Evolutionary conservation across 2,888 invertebrate species (phyloP).

Genomic region (Alentia gelatinosa): DNA sequence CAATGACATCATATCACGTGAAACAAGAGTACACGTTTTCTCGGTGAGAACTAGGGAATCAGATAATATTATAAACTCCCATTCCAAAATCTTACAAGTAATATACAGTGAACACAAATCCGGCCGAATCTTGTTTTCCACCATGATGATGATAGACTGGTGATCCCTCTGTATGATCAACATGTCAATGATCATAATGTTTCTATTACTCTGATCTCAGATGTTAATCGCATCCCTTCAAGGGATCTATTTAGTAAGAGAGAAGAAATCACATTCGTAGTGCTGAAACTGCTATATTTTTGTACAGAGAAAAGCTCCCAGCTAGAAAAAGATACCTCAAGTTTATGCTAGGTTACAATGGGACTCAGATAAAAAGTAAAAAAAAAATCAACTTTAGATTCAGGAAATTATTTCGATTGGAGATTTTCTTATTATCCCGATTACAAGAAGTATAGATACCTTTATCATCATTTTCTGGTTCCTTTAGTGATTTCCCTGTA

Average conservation of each 20-base stretch:
- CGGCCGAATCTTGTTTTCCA: conserved; percentile 16
- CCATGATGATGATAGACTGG: neutral
- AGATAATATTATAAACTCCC: neutral
- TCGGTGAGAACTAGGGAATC: neutral
- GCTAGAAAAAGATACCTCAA: conserved; percentile 46
- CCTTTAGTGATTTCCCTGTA: no score
- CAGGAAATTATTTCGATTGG: neutral
- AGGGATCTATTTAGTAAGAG: neutral
- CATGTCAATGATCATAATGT: neutral
- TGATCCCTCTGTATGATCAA: neutral
- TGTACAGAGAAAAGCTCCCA: conserved; percentile 4
- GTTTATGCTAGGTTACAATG: conserved; percentile 11
- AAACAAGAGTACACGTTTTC: neutral
- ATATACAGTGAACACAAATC: neutral
- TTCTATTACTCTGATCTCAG: conserved; percentile 27
- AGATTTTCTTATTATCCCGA: no score
- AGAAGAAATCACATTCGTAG: conserved; percentile 17
- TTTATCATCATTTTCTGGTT: no score
- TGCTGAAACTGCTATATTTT: conserved; percentile 50
- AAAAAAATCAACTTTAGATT: neutral
- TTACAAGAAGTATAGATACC: no score
- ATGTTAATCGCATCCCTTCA: neutral
- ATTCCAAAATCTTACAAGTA: conserved; percentile 12
- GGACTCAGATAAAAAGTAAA: neutral
- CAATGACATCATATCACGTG: conserved; percentile 32